phyloP scores from a whole-genome alignment of 2,797 vertebrate genomes.

The Vipera latastei region DNA sequence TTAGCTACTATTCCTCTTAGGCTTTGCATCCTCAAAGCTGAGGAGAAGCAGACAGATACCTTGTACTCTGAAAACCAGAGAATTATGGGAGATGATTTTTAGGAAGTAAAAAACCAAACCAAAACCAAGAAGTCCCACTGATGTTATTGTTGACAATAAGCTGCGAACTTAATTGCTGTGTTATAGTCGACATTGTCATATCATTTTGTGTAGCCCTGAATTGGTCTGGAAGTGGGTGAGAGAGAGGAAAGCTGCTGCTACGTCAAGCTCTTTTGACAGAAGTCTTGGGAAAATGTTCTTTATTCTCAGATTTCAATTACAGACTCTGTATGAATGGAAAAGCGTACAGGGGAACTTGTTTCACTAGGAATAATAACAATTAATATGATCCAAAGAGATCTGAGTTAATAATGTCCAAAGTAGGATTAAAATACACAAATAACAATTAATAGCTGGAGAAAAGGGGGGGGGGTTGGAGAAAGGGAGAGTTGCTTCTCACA shows the following conservation, averaged over 20 bases:
- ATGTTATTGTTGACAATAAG: neutral
- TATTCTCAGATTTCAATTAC: neutral
- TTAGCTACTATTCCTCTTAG: neutral
- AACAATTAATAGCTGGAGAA: neutral
- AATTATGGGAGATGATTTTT: neutral
- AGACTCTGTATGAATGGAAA: neutral
- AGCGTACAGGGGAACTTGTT: neutral
- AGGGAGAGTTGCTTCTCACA: neutral
- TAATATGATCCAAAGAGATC: neutral
- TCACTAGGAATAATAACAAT: neutral
- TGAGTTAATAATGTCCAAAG: neutral
- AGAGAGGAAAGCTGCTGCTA: neutral
- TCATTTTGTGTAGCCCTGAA: neutral
- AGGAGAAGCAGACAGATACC: neutral
- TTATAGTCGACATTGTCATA: neutral
- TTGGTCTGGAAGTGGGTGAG: neutral
- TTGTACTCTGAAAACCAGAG: neutral
- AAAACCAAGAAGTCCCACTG: neutral
- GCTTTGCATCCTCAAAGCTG: neutral
- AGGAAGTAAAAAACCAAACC: neutral
- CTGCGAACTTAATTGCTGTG: neutral
- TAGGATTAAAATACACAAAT: neutral
- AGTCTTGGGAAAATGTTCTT: neutral
- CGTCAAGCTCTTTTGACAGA: neutral
- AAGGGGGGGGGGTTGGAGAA: neutral